A percentile compares a stretch with the other conserved stretches of the same genome.
Conservation (phyloP, 2,888 invertebrate genomes). For the Thera obeliscata region DNA sequence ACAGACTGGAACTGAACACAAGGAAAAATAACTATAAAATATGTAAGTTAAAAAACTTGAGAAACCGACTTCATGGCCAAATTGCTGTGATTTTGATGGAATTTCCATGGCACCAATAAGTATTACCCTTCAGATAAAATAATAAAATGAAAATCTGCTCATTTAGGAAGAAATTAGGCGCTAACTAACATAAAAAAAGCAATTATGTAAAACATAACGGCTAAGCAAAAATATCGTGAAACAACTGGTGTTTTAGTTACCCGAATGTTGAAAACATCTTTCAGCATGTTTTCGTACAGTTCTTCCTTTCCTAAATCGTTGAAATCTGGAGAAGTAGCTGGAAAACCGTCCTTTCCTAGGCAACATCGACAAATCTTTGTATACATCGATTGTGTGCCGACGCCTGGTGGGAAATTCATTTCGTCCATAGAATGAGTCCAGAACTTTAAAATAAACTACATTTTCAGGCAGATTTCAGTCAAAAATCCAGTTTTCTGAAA, state of each 20-base stretch:
- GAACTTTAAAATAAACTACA: background rate
- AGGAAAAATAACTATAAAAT: background rate
- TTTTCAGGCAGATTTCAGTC: background rate
- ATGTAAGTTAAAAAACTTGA: background rate
- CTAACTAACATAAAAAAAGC: no score
- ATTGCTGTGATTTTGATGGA: no score
- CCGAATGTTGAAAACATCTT: slow-evolving; percentile 57
- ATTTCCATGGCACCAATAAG: no score
- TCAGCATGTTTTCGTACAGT: slow-evolving; percentile 54
- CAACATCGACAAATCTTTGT: slow-evolving; percentile 59
- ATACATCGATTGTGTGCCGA: slow-evolving; percentile 22
- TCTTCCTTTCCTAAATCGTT: slow-evolving; percentile 48
- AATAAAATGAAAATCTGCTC: no score
- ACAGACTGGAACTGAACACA: background rate
- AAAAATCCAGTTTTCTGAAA: background rate
- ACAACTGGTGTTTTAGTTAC: slow-evolving; percentile 42
- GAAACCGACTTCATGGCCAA: no score
- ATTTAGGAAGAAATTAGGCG: no score
- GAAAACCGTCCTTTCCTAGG: slow-evolving; percentile 45
- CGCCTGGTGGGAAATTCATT: slow-evolving; percentile 40
- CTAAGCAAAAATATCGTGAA: no score
- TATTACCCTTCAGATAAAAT: no score
- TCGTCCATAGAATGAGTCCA: background rate
- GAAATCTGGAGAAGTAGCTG: slow-evolving; percentile 50
- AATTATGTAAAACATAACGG: no score